Base-by-base conservation (phyloP, 2,797 vertebrate species). In the Sylvia borin region DNA sequence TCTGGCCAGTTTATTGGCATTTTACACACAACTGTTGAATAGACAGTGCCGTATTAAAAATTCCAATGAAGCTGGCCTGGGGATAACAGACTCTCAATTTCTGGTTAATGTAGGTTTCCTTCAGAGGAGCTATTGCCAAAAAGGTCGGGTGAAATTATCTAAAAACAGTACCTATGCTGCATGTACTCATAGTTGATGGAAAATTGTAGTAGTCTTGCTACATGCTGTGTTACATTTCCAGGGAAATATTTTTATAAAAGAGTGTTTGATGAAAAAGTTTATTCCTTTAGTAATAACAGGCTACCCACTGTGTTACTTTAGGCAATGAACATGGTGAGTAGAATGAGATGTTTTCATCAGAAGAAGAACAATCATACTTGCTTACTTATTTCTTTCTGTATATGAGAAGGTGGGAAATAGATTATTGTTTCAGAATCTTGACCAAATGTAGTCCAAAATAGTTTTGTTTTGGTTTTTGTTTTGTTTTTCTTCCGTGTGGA, bases 1-100 rank as follows among this genome's bases (percentile, higher is more conserved):
- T 97, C 97, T 95, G 96, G 94, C 88, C 97, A 96, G 89, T 98
- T 98, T 98, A 98, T 97, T 97, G 97, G 96, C 71, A 61, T 97
- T 98, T 98, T 98, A 98, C 97, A 98, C 97, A 97, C 94, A 97
- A 97, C 96, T 97, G 95, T 97, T 97, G 97, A 97, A 98, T 97
- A 98, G 97, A 97, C 97, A 97, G 95, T 95, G 94, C 95, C 84
- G 75, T 97, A 98, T 98, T 97, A 98, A 98, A 97, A 97, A 97
- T 98, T 97, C 97, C 97, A 70, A 1, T 95, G 96, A 96, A 95
- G 92, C 96, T 96, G 95, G 96, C 97, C 90, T 26, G 95, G 94
- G 97, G 97, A 97, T 97, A 97, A 95, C 79, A 96, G 97, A 95
- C 96, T 90, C 92, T 97, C 95, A 93, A 95, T 93, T 97, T 97